Conservation (phyloP, 2,797 vertebrate species). For the Linurgus olivaceus region DNA sequence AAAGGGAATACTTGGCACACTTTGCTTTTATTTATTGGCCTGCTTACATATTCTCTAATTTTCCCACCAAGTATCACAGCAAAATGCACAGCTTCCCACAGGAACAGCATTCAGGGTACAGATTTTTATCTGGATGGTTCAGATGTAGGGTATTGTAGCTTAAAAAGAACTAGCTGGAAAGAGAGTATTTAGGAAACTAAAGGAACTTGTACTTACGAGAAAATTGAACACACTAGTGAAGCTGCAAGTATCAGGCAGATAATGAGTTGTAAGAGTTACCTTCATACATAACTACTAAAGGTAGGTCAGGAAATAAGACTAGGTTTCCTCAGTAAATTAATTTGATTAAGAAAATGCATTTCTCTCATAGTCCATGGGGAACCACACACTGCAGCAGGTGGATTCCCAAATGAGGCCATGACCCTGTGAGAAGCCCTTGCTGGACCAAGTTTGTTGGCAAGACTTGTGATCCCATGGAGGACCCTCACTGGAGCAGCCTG, state of each 20-base stretch:
- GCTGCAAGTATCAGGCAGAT: background rate
- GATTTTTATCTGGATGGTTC: background rate
- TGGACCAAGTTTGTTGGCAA: background rate
- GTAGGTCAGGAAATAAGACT: background rate
- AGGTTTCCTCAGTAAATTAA: background rate
- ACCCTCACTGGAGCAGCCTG: background rate
- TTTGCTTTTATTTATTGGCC: background rate
- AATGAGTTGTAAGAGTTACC: background rate
- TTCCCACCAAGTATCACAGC: background rate
- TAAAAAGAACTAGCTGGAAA: background rate
- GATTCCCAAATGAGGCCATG: accelerated
- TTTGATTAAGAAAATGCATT: background rate
- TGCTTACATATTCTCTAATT: background rate
- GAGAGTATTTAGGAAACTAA: background rate
- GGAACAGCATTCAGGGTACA: background rate
- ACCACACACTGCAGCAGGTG: background rate
- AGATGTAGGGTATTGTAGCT: background rate
- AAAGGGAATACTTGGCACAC: background rate
- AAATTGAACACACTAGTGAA: background rate
- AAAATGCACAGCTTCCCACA: background rate
- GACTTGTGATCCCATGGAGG: background rate
- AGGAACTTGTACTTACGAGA: background rate
- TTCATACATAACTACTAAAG: background rate
- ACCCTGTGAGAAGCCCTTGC: background rate
- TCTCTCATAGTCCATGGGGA: background rate